Percentiles rank a stretch among this genome's conserved stretches.
Conservation (phyloP, 2,113 vertebrate species). For the Thymallus thymallus region DNA sequence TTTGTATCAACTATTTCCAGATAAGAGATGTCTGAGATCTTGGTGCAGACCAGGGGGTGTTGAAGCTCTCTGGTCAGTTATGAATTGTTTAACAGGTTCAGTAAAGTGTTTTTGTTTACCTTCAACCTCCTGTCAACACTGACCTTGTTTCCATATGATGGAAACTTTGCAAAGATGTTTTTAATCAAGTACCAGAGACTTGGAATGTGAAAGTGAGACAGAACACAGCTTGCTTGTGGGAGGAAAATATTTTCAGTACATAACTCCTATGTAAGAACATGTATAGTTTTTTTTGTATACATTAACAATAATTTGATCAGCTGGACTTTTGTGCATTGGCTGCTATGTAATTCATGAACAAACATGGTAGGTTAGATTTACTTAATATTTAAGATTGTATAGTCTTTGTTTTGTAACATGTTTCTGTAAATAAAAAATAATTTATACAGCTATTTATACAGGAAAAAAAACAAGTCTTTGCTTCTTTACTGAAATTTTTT, state of each 20-base stretch:
- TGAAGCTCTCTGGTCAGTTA: slow-evolving; percentile 45
- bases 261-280: slow-evolving; percentile 77
- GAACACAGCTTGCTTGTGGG: slow-evolving; percentile 75
- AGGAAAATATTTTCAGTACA: slow-evolving; percentile 84
- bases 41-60: slow-evolving; percentile 36
- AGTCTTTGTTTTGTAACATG: slow-evolving; percentile 99
- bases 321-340: slow-evolving; percentile 95
- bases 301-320: slow-evolving; percentile 91
- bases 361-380: slow-evolving; percentile 97
- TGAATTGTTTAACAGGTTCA: slow-evolving; percentile 46
- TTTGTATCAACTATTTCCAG: slow-evolving; percentile 48
- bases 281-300: slow-evolving; percentile 87
- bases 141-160: slow-evolving; percentile 47
- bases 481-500: slow-evolving; percentile 30
- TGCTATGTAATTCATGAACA: slow-evolving; percentile 99
- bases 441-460: slow-evolving; percentile 99
- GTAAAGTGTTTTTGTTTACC: slow-evolving; percentile 62
- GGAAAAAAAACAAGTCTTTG: slow-evolving; percentile 72
- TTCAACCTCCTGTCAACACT: slow-evolving; percentile 53
- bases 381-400: slow-evolving; percentile 99
- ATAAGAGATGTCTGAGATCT: slow-evolving; percentile 34
- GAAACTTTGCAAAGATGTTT: slow-evolving; percentile 53
- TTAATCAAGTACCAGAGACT: slow-evolving; percentile 84
- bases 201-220: slow-evolving; percentile 89
- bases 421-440: slow-evolving; percentile 99